Percentiles rank a stretch among this genome's conserved stretches.
These are phyloP conservation scores for Gymnothorax reevesii DNA, from an alignment of 2,797 vertebrate genomes.

Conservation along the genomic window DNA sequence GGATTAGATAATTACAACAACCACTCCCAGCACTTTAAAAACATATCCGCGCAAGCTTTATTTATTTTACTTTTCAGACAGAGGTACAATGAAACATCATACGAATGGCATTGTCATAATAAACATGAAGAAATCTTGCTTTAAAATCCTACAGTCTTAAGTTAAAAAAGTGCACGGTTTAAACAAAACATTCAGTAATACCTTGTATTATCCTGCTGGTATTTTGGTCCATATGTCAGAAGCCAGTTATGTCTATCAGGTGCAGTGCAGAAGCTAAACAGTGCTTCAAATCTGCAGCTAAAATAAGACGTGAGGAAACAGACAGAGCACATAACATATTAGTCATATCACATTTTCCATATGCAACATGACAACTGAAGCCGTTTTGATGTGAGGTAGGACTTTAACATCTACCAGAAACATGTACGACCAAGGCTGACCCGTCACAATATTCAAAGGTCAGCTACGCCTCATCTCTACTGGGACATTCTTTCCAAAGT, in stretches of 20 bases:
- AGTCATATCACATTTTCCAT: slow-evolving; percentile 13
- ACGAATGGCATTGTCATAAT: slow-evolving; percentile 17
- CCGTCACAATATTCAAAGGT: slow-evolving; percentile 46
- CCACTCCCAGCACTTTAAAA: slow-evolving; percentile 59
- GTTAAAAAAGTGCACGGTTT: slow-evolving; percentile 35
- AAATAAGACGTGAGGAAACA: slow-evolving; percentile 41
- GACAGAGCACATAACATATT: slow-evolving; percentile 27
- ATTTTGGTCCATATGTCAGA: slow-evolving; percentile 27
- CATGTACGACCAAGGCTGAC: slow-evolving; percentile 51
- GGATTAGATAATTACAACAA: slow-evolving; percentile 74
- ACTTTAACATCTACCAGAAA: slow-evolving; percentile 57
- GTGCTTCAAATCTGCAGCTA: slow-evolving; percentile 25
- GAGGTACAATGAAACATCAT: background rate
- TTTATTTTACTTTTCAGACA: background rate
- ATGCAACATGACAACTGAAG: slow-evolving; percentile 33
- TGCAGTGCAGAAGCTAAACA: slow-evolving; percentile 14
- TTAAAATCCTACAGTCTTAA: slow-evolving; percentile 34
- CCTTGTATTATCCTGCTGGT: slow-evolving; percentile 2
- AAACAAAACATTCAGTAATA: slow-evolving; percentile 15
- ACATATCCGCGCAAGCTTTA: slow-evolving; percentile 32
- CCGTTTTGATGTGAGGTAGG: slow-evolving; percentile 32
- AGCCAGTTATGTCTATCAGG: slow-evolving; percentile 33
- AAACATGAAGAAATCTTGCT: slow-evolving; percentile 40
- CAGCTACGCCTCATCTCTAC: slow-evolving; percentile 45
- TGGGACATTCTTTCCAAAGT: slow-evolving; percentile 45